Evolutionary conservation across 2,113 vertebrate genomes (phyloP), one percentile per base, ranked within the genome.

Genomic region (Stictonetta naevosa): DNA sequence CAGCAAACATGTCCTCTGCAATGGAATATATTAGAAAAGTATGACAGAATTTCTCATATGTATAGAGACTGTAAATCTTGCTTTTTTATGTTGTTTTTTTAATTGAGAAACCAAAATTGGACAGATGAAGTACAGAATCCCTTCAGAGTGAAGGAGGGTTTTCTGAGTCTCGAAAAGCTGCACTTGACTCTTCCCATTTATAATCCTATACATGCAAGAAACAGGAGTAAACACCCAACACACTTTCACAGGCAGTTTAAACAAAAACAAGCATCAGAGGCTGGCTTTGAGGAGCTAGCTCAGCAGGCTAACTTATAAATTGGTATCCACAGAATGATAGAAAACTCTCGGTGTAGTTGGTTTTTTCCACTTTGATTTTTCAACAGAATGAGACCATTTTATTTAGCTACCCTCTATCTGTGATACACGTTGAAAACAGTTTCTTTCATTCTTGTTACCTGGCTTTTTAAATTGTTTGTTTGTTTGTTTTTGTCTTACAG

Each of bases 1-100:
- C 14, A 62, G 33, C n/a, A 36, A 68, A 55, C 33, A 2, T 10
- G 2, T 33, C 17, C 8, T 77, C 40, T n/a, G 21, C 21, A 67
- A 38, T 5, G 21, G 15, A 55, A 19, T 42, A 42, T 22, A 10
- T 23, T 50, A n/a, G 7, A 86, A 75, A 92, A 71, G 50, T 31
- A 53, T 52, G 13, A 73, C 12, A 44, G 62, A 93, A 90, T 33
- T 31, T 88, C 10, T 62, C 4, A 11, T 52, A 28, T 29, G 7
- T 71, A 29, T 19, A 36, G 1, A 1, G 13, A 76, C 7, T 2
- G 1, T 44, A 81, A 80, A 53, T 53, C 20, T 46, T 7, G 0
- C 29, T 4, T 26, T 68, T 90, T 60, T 85, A 44, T 44, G 42
- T 18, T 44, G 42, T 18, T 44, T 68, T 85, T 71, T 79, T 60